Evolutionary conservation across 2,113 vertebrate genomes (phyloP), one percentile per base, ranked within the genome.

Genomic region (Barbus barbus): DNA sequence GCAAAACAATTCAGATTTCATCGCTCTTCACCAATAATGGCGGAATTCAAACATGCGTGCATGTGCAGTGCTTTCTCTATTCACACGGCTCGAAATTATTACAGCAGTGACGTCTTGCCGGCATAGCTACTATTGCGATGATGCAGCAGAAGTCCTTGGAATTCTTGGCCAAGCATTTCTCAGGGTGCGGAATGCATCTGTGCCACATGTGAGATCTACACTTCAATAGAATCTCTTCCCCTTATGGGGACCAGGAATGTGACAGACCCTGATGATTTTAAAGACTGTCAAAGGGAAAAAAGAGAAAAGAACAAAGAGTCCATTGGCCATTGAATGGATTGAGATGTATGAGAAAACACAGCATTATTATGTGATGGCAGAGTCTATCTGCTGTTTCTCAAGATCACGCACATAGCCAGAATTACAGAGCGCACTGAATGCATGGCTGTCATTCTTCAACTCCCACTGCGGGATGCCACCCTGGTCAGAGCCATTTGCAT

Each of bases 391-490:
- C 84, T 95, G 92, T 82, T 79, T 87, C 83, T 86, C 86, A 83
- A 87, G 91, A 95, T 95, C 89, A 94, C 92, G 94, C 89, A 83
- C 89, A 96, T 95, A 94, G 86, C 93, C 96, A 91, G 91, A 91
- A 93, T 96, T 91, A 90, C 92, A 91, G 90, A 89, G 86, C 87
- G 90, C 88, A 90, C 78, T 86, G 75, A 94, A 51, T 80, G 90
- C 87, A 95, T 95, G 87, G 83, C 90, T 95, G 92, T 92, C 94
- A 95, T 97, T 94, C 91, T 93, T 87, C 79, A 87, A 88, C 46
- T 83, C 91, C 93, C 91, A 95, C 93, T 86, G 84, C 73, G 89
- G 86, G 93, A 95, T 93, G 90, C 92, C 88, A 90, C 88, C 73
- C 92, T 86, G 77, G 87, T 85, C 78, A 86, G 86, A 83, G 83